phyloP scores from a whole-genome alignment of 2,113 vertebrate species.

The Pangasianodon hypophthalmus region DNA sequence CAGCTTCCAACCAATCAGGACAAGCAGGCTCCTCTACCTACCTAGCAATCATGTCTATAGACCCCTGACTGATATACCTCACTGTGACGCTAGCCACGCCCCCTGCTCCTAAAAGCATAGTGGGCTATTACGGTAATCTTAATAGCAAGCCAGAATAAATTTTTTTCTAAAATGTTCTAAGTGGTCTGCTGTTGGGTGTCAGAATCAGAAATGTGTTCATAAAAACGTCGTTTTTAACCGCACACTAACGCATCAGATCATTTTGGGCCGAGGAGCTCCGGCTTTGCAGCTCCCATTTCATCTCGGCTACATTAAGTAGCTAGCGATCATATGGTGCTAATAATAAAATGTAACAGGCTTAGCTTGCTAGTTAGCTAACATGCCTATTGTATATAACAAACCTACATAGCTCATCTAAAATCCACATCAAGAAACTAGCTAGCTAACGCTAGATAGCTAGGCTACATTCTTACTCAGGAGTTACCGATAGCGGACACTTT shows the following conservation, averaged over 20 bases:
- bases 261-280: neutral
- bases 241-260: neutral
- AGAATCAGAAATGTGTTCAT: neutral
- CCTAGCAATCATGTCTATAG: neutral
- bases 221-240: neutral
- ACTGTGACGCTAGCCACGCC: neutral
- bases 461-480: neutral
- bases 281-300: neutral
- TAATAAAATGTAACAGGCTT: neutral
- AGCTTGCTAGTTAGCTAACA: neutral
- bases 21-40: neutral
- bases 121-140: neutral
- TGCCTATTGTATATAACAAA: neutral
- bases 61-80: neutral
- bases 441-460: neutral
- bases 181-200: too few relatives aligned
- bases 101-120: neutral
- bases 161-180: neutral
- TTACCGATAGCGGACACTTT: neutral
- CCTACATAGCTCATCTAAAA: neutral
- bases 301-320: neutral
- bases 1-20: neutral
- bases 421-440: neutral
- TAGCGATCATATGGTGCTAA: neutral
- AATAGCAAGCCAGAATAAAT: neutral